phyloP scores from a whole-genome alignment of 1,140 invertebrate species.

The Drusus annulatus region DNA sequence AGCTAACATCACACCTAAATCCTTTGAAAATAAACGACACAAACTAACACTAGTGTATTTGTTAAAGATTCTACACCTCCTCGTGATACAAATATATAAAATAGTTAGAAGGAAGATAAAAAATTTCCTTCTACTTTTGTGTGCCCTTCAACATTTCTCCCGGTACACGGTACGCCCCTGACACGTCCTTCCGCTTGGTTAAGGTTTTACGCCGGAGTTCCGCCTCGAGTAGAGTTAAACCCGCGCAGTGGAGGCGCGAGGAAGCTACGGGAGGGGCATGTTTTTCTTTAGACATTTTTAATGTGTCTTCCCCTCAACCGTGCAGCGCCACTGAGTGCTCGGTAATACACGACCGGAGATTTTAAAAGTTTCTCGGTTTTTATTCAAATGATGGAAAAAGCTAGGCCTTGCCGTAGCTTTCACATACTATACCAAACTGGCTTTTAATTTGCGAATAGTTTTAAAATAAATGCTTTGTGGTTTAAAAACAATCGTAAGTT shows the following conservation, averaged over 20 bases:
- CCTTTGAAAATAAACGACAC: not conserved
- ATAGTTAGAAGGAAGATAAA: not conserved
- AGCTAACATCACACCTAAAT: no score
- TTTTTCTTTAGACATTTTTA: conserved; percentile 26
- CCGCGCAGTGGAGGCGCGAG: conserved; percentile 35
- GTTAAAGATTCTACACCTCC: no score
- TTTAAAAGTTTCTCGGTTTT: not conserved
- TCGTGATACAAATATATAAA: not conserved
- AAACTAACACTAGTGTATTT: not conserved
- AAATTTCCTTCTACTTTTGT: not conserved
- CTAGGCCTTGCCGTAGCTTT: no score
- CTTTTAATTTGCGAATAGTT: no score
- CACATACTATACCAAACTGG: no score
- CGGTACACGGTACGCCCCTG: conserved; percentile 39
- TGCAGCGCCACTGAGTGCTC: conserved; percentile 27
- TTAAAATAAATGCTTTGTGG: no score
- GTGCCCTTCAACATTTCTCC: conserved; percentile 3
- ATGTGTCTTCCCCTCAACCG: conserved; percentile 16
- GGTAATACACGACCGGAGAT: conserved; percentile 13
- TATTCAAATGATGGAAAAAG: no score
- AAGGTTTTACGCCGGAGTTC: conserved; percentile 51
- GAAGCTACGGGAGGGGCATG: not conserved
- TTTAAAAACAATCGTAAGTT: no score
- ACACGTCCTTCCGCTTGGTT: conserved; percentile 58
- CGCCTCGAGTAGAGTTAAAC: conserved; percentile 42